These are phyloP conservation scores for Halichoerus grypus DNA, from an alignment of 2,113 vertebrate genomes.

Conservation along the genomic window DNA sequence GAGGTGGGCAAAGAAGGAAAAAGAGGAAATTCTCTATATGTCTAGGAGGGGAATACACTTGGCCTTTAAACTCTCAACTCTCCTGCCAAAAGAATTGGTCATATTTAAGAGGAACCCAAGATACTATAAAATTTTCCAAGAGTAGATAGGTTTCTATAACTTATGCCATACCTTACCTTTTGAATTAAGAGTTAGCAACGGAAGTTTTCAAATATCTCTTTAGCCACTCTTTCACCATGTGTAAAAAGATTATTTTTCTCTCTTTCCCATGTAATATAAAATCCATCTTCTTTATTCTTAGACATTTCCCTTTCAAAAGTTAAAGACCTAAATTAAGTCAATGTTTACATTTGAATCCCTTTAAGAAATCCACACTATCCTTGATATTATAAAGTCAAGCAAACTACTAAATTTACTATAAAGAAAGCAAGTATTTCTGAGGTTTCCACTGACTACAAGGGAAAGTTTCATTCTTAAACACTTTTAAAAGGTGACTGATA, in stretches of 20 bases:
- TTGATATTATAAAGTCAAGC: slow-evolving; percentile 61
- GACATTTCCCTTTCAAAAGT: slow-evolving; percentile 33
- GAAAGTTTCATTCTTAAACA: slow-evolving; percentile 80
- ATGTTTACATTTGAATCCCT: slow-evolving; percentile 16
- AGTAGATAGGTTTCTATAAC: not conserved
- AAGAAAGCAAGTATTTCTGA: slow-evolving; percentile 79
- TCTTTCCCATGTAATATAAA: slow-evolving; percentile 6
- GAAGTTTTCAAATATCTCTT: slow-evolving; percentile 32
- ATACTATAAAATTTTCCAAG: not conserved
- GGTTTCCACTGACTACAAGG: slow-evolving; percentile 59
- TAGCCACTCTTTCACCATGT: not conserved
- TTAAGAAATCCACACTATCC: slow-evolving; percentile 48
- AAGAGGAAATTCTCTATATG: not conserved
- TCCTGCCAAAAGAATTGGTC: not conserved
- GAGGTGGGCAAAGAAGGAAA: not conserved
- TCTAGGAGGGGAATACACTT: not conserved
- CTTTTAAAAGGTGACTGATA: slow-evolving; percentile 85
- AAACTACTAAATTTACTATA: slow-evolving; percentile 70
- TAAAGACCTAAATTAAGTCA: slow-evolving; percentile 52
- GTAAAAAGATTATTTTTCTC: slow-evolving; percentile 29
- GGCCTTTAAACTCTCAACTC: not conserved
- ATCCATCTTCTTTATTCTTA: slow-evolving; percentile 28
- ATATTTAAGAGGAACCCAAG: not conserved
- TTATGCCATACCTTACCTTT: not conserved
- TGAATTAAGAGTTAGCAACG: slow-evolving; percentile 37